Base-by-base conservation (phyloP, 2,797 vertebrate species). In the Rhinoraja longicauda region DNA sequence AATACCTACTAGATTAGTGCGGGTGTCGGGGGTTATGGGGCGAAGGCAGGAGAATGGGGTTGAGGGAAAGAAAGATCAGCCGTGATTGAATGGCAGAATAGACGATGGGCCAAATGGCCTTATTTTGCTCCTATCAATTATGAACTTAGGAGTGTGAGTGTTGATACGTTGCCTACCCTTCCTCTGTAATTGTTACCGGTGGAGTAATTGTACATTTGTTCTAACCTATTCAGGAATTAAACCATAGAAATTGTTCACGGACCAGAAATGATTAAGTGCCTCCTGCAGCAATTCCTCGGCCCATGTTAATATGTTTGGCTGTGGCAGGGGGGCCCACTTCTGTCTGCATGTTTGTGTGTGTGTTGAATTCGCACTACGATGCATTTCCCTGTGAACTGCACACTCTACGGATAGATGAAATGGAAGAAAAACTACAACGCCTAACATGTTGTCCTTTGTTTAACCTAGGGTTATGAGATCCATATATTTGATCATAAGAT, bases 391-490 rank as follows among this genome's bases (percentile, higher is more conserved):
- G 9, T 57, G 45, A 75, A 45, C 70, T 75, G 62, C 84, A 67
- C n/a, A 67, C 64, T 32, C 59, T 32, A 36, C 7, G n/a, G 70
- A 21, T 73, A 45, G 90, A 57, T 92, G 36, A 91, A 73, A 26
- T 45, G 36, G 36, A 53, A 45, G 39, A 70, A 75, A 75, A 92
- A 19, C 70, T 29, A 57, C n/a, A 92, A 75, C 67, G 45, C 36
- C 15, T 75, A 45, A 92, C 17, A 92, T 72, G 13, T 92, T 92
- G 90, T 75, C 77, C 93, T 84, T 77, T 84, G 53, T 84, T 81
- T 84, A 32, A 93, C 77, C 24, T 1, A 99, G 99, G 99, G 99
- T 2, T 99, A 99, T 0, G 98, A 99, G 93, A 97, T 99, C 8
- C 98, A 97, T 59, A 96, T 98, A 96, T 97, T 97, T 6, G 98